Base-by-base conservation (phyloP, 2,888 invertebrate genomes). In the Drosophila emarginata region DNA sequence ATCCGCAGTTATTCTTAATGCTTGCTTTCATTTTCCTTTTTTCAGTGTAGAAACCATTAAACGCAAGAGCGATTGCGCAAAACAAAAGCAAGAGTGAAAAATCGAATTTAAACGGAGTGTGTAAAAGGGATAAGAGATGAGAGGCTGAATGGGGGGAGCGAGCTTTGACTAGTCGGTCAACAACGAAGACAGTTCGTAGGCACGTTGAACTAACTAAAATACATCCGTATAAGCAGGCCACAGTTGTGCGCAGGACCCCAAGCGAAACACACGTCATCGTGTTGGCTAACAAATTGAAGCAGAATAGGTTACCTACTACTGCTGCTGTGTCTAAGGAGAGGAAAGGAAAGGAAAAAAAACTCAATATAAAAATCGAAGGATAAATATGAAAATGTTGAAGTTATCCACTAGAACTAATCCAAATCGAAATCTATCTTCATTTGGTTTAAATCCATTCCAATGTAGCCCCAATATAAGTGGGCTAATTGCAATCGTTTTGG, bases 241-340 rank as follows among this genome's bases (percentile, higher is more conserved):
- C 78, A 82, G 84, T 86, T 82, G 87, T 82, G 85, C 79, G 85
- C 81, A 87, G 70, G 77, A 84, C 67, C 60, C 63, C 32, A 67
- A 69, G 56, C 71, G 63, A 84, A 69, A 75, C 61, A 78, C 73
- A 86, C 79, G 73, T 78, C 64, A 61, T 23, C 4, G 23, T 76
- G 53, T 57, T 72, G 28, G 28, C 28, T 28, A 28, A 28, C 18
- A 45, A 45, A 21, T 45, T 45, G 21, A 45, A 21, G 21, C 11
- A 21, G 18, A 4, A 45, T 45, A 21, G 39, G n/a, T 39, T 14
- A 14, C 5, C 45, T 9, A 36, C 36, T 18, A 45, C 39, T 32
- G 9, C 32, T 32, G 9, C 32, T 26, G 32, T 9, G 32, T 32
- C 32, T 32, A 9, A 32, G 32, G 32, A 32, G 9, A 32, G 32